A percentile compares a stretch with the other conserved stretches of the same genome.
Conservation (phyloP, 2,797 vertebrate genomes). For the Taeniopygia guttata region DNA sequence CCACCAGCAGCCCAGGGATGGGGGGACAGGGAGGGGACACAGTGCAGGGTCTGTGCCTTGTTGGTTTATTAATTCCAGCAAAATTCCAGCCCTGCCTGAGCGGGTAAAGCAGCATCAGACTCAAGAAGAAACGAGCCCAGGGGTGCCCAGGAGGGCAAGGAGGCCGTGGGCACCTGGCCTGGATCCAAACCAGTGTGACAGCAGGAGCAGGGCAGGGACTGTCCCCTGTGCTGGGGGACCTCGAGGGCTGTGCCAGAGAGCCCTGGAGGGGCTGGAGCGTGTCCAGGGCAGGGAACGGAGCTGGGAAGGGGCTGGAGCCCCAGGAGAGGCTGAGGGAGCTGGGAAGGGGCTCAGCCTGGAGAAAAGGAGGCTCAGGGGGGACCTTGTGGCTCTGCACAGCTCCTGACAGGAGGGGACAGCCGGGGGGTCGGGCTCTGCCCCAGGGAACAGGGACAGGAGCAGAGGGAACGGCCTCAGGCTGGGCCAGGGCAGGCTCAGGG, state of each 20-base stretch:
- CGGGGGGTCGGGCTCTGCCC: neutral
- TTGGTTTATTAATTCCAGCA: neutral
- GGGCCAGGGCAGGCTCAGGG: neutral
- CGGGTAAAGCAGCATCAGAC: neutral
- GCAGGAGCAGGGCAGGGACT: neutral
- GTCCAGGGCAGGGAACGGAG: neutral
- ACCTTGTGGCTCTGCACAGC: neutral
- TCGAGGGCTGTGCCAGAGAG: neutral
- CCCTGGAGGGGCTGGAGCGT: neutral
- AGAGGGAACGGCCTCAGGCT: neutral
- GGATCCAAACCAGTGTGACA: neutral
- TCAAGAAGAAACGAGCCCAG: neutral
- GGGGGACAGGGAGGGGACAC: rapidly evolving
- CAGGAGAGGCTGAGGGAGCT: neutral
- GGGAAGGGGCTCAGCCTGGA: neutral
- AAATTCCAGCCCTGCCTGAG: neutral
- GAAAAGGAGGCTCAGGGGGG: neutral
- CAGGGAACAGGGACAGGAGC: neutral
- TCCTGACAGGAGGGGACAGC: neutral
- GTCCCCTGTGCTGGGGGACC: neutral
- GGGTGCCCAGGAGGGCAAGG: neutral
- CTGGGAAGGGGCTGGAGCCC: neutral
- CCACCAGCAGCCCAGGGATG: neutral
- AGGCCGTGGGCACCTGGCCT: neutral
- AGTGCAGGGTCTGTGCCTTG: neutral